Base-by-base conservation (phyloP, 2,797 vertebrate genomes). In the Synaphobranchus kaupii region DNA sequence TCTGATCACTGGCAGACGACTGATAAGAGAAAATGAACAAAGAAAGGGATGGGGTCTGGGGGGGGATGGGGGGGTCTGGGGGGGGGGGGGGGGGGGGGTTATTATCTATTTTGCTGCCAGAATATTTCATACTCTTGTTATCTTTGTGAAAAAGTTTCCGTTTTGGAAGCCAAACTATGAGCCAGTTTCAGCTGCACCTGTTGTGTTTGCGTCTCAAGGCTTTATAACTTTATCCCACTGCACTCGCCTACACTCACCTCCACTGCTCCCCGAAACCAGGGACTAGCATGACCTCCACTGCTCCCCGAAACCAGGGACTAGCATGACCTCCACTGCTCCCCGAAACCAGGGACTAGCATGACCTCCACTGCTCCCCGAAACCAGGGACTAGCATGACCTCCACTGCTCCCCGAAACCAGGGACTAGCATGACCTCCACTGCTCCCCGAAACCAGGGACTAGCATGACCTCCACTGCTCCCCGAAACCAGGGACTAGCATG, bases 71-170 rank as follows among this genome's bases (percentile, higher is more conserved):
- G 71, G 31, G 13, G 39, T 39, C 1, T 7, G 66, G n/a, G n/a
- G n/a, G n/a, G n/a, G n/a, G n/a, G n/a, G n/a, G n/a, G n/a, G n/a
- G n/a, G n/a, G n/a, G n/a, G 9, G 66, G 66, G 25, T 0, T 13
- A 4, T 5, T 10, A 44, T 76, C 2, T 76, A 4, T 2, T 6
- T 76, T 7, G 8, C 71, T 17, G 71, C 71, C 71, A 39, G 31
- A 76, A 76, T 34, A 76, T 44, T 76, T 76, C 71, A 76, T 76
- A 76, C 71, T 39, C 71, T 44, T 76, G 71, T 76, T 76, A 76
- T 76, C 71, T 76, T 76, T 34, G 20, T 76, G 71, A 76, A 76
- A 39, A 76, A 76, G 71, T 76, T 80, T 80, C 76, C 44, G 22
- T 80, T 80, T 80, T 3, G 39, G 39, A 48, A 47, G 76, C 76